Base-by-base conservation (phyloP, 2,888 invertebrate genomes). In the Aspidiotus destructor region DNA sequence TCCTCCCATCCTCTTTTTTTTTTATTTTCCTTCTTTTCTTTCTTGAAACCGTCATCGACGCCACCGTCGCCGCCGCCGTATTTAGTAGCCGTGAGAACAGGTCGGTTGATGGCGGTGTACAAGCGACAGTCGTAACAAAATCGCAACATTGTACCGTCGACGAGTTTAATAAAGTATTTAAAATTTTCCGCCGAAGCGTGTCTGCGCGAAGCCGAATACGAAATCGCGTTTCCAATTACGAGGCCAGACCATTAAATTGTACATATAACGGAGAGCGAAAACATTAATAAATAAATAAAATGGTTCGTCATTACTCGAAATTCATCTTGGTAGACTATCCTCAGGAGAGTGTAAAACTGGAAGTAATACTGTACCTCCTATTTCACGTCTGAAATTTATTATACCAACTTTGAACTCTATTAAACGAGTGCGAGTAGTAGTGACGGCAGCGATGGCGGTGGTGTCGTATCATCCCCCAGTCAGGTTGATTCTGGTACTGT, bases 401-500 rank as follows among this genome's bases (percentile, higher is more conserved):
- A 42, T 42, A 42, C 13, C 61, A 8, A 61, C 42, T 61, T 41
- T 41, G 42, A 61, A 61, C 61, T 61, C 61, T 41, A 61, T 61
- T 61, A 61, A 61, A 61, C 41, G 16, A 57, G 28, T 28, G 28
- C 41, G 41, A 42, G 61, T 57, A 42, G 61, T 57, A n/a, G 48
- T 48, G 58, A 58, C 11, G 13, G 17, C 55, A 55, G 10, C 13
- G n/a, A n/a, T 16, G 58, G 28, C 40, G 58, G 16, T 17, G 28
- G 58, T 17, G 55, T 15, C 55, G 55, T 54, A n/a, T n/a, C 16
- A 54, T 54, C 17, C 17, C 15, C 55, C 55, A 17, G 55, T 28
- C 48, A 13, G 48, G 48, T 48, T 11, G 48, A 6, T 48, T 13
- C 48, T 48, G 48, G 48, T 60, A 15, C 40, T 60, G 60, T 60